Evolutionary conservation across 2,888 invertebrate genomes (phyloP).

Genomic region (Coelogynopora nodosa): DNA sequence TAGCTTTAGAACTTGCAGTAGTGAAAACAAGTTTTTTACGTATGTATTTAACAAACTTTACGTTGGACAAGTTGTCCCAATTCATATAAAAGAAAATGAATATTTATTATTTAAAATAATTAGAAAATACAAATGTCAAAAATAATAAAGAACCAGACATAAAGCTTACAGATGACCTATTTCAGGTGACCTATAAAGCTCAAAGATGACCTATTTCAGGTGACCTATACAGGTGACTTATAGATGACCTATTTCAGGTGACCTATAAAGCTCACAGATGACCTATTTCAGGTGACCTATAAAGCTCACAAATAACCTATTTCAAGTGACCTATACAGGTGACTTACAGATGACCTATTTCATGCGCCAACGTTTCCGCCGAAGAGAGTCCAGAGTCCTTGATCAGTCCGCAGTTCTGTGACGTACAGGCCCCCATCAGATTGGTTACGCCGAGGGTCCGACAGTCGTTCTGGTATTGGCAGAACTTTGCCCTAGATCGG

Average conservation of each 20-base stretch:
- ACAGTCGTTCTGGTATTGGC: neutral
- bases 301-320: too few species aligned
- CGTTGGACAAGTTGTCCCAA: too few species aligned
- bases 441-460: neutral
- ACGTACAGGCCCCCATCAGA: neutral
- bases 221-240: neutral
- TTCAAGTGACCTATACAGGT: too few species aligned
- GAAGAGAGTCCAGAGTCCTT: neutral
- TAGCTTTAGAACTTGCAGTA: too few species aligned
- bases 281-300: neutral
- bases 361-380: neutral
- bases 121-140: neutral
- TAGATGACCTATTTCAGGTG: neutral
- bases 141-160: too few species aligned
- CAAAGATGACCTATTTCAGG: too few species aligned
- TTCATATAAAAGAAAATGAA: neutral
- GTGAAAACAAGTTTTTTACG: too few species aligned
- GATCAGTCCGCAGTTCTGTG: neutral
- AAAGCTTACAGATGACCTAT: neutral
- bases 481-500: neutral
- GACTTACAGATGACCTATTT: neutral
- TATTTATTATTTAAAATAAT: neutral
- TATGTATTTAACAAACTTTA: too few species aligned
- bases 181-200: neutral
- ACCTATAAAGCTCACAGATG: neutral